Conservation (phyloP, 2,113 vertebrate species). For the Mus spicilegus region DNA sequence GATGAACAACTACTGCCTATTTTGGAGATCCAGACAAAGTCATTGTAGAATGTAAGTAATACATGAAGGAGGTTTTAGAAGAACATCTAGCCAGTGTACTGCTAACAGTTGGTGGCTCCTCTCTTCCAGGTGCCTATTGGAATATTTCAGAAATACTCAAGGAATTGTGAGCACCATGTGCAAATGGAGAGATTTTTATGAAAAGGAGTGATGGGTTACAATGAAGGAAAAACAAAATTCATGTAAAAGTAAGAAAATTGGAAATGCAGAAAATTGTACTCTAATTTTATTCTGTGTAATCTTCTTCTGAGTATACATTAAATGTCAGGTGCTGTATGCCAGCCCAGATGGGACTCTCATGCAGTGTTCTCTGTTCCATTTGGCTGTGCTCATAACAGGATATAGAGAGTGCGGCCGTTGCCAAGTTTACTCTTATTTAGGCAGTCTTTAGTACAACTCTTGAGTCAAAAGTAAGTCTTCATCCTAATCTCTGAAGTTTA, state of each 20-base stretch:
- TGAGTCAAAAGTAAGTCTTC: neutral
- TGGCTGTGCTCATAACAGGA: neutral
- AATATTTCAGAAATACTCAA: neutral
- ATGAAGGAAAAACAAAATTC: neutral
- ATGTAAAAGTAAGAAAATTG: neutral
- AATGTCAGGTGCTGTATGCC: neutral
- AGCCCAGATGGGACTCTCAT: neutral
- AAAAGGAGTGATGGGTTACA: neutral
- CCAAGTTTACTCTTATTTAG: neutral
- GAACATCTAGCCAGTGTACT: neutral
- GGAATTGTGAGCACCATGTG: neutral
- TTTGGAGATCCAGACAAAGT: neutral
- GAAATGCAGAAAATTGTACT: neutral
- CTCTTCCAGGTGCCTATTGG: neutral
- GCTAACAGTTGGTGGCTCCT: neutral
- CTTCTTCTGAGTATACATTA: neutral
- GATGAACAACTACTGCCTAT: neutral
- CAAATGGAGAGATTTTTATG: neutral
- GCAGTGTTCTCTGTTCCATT: neutral
- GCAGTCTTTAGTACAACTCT: neutral
- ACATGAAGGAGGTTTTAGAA: neutral
- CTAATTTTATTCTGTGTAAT: slow-evolving; percentile 14
- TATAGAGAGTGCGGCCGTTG: neutral
- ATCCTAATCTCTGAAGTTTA: neutral
- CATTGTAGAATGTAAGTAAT: neutral